Percentiles rank a stretch among this genome's conserved stretches.
Conservation (phyloP, 2,113 vertebrate species). For the Suncus etruscus region DNA sequence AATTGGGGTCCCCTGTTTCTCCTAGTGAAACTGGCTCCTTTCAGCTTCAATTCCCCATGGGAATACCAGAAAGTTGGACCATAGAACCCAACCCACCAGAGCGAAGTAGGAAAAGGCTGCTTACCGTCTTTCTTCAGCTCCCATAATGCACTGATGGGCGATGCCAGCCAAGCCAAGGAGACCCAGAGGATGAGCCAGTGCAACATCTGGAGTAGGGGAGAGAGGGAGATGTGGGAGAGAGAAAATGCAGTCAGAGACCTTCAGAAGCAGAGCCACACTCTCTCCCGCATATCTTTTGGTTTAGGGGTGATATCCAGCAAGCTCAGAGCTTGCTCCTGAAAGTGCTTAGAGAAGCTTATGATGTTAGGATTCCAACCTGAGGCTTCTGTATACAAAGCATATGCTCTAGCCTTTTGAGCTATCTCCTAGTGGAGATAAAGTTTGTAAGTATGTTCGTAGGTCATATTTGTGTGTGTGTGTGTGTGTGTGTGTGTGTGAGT, state of each 20-base stretch:
- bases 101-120: neutral
- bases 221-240: neutral
- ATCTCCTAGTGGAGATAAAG: too few relatives aligned
- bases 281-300: too few relatives aligned
- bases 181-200: constrained; percentile 74
- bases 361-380: too few relatives aligned
- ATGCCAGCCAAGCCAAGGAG: constrained; percentile 77
- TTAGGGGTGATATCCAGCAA: too few relatives aligned
- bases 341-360: too few relatives aligned
- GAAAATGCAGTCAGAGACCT: neutral
- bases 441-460: too few relatives aligned
- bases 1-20: rapidly evolving
- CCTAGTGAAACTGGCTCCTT: neutral
- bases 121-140: constrained; percentile 87
- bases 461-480: too few relatives aligned
- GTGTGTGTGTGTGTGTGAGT: too few relatives aligned
- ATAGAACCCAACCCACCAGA: rapidly evolving
- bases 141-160: constrained; percentile 84
- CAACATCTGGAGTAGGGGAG: constrained; percentile 79
- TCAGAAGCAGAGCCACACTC: too few relatives aligned
- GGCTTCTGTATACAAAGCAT: neutral
- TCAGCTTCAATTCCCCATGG: neutral
- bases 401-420: too few relatives aligned
- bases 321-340: too few relatives aligned
- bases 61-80: neutral